Evolutionary conservation across 2,797 vertebrate genomes (phyloP).

Genomic region (Hippoglossus hippoglossus): DNA sequence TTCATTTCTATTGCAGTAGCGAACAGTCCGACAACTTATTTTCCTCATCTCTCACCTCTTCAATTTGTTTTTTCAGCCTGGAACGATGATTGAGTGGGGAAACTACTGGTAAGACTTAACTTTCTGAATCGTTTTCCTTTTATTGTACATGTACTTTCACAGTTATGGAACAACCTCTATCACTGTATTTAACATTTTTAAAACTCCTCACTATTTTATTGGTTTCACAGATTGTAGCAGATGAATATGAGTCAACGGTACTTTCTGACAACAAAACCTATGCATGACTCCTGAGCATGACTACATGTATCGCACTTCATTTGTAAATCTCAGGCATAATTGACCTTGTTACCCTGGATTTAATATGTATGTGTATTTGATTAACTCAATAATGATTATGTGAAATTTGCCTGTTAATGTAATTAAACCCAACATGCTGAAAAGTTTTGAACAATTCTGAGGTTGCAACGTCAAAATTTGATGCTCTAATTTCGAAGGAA

Average conservation of each 20-base stretch:
- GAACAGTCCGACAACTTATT: background rate
- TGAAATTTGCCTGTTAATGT: slow-evolving; percentile 29
- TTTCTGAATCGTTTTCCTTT: background rate
- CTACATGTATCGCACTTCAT: slow-evolving; percentile 10
- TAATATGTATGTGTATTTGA: slow-evolving; percentile 18
- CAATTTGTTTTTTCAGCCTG: slow-evolving; percentile 84
- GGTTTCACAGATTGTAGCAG: slow-evolving; percentile 78
- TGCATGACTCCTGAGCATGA: slow-evolving; percentile 61
- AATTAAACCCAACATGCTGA: slow-evolving; percentile 16
- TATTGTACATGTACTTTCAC: background rate
- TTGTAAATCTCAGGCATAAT: slow-evolving; percentile 23
- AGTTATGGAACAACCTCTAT: background rate
- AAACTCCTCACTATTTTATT: slow-evolving; percentile 50
- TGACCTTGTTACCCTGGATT: slow-evolving; percentile 10
- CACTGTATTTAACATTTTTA: background rate
- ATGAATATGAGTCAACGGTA: slow-evolving; percentile 69
- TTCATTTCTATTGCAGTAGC: background rate
- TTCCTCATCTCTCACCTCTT: slow-evolving; percentile 8
- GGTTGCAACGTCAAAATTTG: slow-evolving; percentile 10
- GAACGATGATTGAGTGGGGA: slow-evolving; percentile 99
- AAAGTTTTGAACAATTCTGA: background rate
- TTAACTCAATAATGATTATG: slow-evolving; percentile 12
- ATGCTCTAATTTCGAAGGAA: slow-evolving; percentile 19
- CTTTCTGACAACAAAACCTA: slow-evolving; percentile 27
- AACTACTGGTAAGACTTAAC: slow-evolving; percentile 92